Evolutionary conservation across 2,888 invertebrate species (phyloP).

Genomic region (Drosophila macrothrix): DNA sequence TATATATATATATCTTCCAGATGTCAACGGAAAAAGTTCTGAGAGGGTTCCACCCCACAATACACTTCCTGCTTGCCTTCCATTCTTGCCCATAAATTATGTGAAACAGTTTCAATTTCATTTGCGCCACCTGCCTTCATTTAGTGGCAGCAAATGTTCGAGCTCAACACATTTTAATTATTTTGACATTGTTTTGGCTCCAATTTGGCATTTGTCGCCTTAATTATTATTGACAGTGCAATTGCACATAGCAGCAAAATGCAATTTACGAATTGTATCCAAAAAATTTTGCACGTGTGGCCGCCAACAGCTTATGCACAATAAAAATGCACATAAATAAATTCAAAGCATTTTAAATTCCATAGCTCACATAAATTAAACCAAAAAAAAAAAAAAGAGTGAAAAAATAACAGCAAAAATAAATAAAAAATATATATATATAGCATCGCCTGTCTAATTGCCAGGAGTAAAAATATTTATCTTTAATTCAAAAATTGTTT

Average conservation of each 20-base stretch:
- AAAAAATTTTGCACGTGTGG: constrained; percentile 46
- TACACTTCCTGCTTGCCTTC: background rate
- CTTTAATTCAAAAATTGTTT: constrained; percentile 47
- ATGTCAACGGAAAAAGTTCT: background rate
- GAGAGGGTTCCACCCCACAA: background rate
- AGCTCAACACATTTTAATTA: constrained; percentile 29
- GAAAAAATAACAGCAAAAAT: background rate
- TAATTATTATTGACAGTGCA: constrained; percentile 34
- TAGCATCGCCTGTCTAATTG: constrained; percentile 34
- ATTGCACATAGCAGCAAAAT: constrained; percentile 45
- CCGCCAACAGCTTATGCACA: constrained; percentile 40
- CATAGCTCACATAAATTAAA: background rate
- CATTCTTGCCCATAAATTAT: background rate
- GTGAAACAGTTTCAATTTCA: constrained; percentile 14
- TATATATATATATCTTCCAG: background rate
- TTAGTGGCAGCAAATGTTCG: constrained; percentile 11
- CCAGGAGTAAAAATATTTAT: constrained; percentile 29
- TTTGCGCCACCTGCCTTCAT: constrained; percentile 18
- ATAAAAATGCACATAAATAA: constrained; percentile 52
- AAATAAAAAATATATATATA: background rate
- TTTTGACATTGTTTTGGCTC: constrained; percentile 26
- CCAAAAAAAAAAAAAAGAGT: background rate
- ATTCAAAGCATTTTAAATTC: background rate
- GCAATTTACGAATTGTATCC: constrained; percentile 46
- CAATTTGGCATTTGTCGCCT: constrained; percentile 3